Percentiles rank a stretch among this genome's conserved stretches.
Evolutionary conservation across 1,140 invertebrate species (phyloP).

Genomic region (Drosophila bifasciata): DNA sequence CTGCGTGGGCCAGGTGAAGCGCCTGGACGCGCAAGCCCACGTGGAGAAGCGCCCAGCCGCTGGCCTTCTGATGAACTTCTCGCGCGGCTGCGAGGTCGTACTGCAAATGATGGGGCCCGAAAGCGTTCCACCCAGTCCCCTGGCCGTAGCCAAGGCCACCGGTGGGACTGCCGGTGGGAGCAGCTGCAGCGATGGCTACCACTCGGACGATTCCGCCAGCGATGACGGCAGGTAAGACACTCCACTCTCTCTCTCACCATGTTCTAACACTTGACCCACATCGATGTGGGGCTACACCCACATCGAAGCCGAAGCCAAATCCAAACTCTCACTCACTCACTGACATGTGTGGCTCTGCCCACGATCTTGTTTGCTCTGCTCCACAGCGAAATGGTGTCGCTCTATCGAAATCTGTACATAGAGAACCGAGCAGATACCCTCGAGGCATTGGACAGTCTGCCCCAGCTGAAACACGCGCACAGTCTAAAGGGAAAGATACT

Average conservation of each 20-base stretch:
- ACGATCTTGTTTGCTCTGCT: constrained; percentile 48
- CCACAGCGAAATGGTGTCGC: constrained; percentile 88
- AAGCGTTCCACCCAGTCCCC: constrained; percentile 51
- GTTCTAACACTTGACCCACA: constrained; percentile 59
- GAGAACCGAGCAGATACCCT: constrained; percentile 93
- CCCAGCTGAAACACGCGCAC: constrained; percentile 90
- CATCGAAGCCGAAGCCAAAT: constrained; percentile 17
- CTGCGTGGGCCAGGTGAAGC: constrained; percentile 87
- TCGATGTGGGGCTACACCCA: constrained; percentile 47
- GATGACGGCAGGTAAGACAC: constrained; percentile 86
- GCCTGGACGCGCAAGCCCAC: constrained; percentile 85
- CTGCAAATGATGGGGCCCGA: constrained; percentile 89
- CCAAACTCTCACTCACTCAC: constrained; percentile 29
- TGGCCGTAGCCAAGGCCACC: constrained; percentile 52
- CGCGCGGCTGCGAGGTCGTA: constrained; percentile 91
- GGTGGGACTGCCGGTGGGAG: constrained; percentile 86
- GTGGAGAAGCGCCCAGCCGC: constrained; percentile 88
- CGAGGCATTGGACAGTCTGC: constrained; percentile 91
- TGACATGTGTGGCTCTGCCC: constrained; percentile 13
- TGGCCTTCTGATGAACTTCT: constrained; percentile 92
- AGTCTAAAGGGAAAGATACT: constrained; percentile 97
- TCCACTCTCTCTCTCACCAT: background rate
- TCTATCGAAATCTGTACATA: constrained; percentile 93
- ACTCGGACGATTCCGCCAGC: constrained; percentile 91
- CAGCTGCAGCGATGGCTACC: constrained; percentile 89